Conservation (phyloP, 2,888 invertebrate species). For the Piscicola geometra region DNA sequence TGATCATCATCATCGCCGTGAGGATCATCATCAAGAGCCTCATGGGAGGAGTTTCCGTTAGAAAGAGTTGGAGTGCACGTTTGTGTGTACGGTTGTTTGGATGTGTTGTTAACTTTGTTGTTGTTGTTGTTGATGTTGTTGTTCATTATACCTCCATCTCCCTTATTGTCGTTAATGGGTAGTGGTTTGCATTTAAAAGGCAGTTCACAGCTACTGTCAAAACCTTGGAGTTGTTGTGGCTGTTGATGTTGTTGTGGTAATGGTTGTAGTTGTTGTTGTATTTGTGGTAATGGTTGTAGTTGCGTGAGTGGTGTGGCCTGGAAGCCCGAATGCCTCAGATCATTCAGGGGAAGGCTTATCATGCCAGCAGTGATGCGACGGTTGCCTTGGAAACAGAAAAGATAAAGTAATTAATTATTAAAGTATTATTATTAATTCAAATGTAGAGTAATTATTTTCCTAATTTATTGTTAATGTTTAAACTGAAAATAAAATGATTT, state of each 20-base stretch:
- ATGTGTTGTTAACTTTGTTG: not conserved
- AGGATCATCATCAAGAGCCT: not conserved
- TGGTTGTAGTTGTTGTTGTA: not conserved
- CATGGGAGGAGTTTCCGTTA: not conserved
- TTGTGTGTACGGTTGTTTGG: no score
- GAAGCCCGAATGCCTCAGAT: conserved; percentile 90
- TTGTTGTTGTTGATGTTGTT: not conserved
- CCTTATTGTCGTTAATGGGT: no score
- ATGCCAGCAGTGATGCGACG: conserved; percentile 60
- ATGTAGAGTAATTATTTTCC: no score
- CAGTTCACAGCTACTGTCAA: no score
- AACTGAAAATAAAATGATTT: no score
- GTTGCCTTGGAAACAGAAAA: no score
- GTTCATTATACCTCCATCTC: no score
- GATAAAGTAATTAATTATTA: no score
- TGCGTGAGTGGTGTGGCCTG: conserved; percentile 64
- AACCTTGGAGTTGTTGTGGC: not conserved
- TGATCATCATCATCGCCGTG: not conserved
- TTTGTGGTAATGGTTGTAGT: not conserved
- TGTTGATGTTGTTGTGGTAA: conserved; percentile 3
- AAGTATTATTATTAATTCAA: no score
- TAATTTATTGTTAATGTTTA: no score
- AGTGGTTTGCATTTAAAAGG: no score
- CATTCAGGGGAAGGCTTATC: conserved; percentile 95
- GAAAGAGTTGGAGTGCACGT: no score